Evolutionary conservation across 1,140 invertebrate species (phyloP), one percentile per base, ranked within the genome.

Genomic region (Panulirus ornatus): DNA sequence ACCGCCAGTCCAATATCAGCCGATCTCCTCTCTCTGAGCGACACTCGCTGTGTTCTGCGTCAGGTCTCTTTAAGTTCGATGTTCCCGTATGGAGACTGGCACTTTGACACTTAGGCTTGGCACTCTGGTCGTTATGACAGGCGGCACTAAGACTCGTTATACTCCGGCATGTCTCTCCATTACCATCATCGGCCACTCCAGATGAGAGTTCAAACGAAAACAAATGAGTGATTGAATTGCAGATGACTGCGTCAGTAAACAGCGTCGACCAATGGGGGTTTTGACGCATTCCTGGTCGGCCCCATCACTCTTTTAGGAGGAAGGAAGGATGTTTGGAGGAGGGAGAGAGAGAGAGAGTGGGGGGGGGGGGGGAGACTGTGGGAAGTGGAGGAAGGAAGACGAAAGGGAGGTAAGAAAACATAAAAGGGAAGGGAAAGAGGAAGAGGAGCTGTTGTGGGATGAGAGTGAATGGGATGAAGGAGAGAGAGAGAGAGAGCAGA

Each of bases 121-220:
- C 3, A 8, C 51, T 3, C 51, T 19, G 51, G 51, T 58, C 16
- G n/a, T 22, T 58, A 58, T 58, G 51, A 58, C 51, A 54, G 51
- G 51, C 22, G 51, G 8, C 51, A 8, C n/a, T 27, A 66, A 66
- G 58, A 27, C n/a, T 30, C 58, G 30, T 66, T 66, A 66, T 66
- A 66, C 58, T 5, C n/a, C 22, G 22, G 1, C 11, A 27, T 58
- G 51, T 58, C 9, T 58, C 16, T 0, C 30, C 76, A 79, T 79
- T 79, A 79, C 44, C 42, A 79, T 51, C 11, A 19, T n/a, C 42
- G 47, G 11, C 38, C 76, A 44, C 42, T 79, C n/a, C 42, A 51
- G 47, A 51, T 79, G 76, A 79, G 76, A 76, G 76, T 79, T 79
- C 76, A 79, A 79, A 79, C 76, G 42, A 34, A 51, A 79, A 79